phyloP scores from a whole-genome alignment of 2,113 vertebrate species.

The Cyprinodon brontotheroides region DNA sequence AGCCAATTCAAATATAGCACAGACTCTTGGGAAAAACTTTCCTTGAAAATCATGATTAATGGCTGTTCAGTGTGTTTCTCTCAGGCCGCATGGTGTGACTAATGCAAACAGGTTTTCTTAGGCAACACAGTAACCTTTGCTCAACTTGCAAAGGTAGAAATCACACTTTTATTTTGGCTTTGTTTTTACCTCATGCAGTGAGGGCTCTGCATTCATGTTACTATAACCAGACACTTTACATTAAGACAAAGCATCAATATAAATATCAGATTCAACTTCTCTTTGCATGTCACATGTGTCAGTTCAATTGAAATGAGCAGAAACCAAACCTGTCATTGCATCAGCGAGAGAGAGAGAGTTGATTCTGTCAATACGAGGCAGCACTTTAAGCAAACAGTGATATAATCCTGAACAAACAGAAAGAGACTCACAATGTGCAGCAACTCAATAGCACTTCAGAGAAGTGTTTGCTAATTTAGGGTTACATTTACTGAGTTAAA shows the following conservation, averaged over 20 bases:
- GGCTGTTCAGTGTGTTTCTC: constrained; percentile 53
- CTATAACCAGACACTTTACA: constrained; percentile 13
- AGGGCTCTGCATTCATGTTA: not conserved
- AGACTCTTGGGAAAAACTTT: constrained; percentile 65
- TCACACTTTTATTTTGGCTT: constrained; percentile 15
- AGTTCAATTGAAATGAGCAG: constrained; percentile 6
- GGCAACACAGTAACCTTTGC: constrained; percentile 62
- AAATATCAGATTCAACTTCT: not conserved
- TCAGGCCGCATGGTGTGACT: constrained; percentile 52
- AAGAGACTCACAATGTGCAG: constrained; percentile 56
- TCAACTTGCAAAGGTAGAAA: constrained; percentile 42
- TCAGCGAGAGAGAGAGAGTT: constrained; percentile 42
- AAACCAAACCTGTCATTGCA: constrained; percentile 27
- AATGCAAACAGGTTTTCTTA: constrained; percentile 66
- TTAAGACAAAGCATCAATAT: not conserved
- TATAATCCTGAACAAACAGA: constrained; percentile 71
- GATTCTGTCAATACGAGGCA: constrained; percentile 57
- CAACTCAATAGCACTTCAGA: constrained; percentile 54
- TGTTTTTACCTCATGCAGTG: constrained; percentile 20
- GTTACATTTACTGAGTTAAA: constrained; percentile 31
- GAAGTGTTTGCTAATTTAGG: constrained; percentile 68
- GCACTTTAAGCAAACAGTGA: constrained; percentile 75
- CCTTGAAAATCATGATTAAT: constrained; percentile 71
- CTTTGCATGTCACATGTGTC: not conserved
- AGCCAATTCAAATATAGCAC: constrained; percentile 78